Percentiles rank a stretch among this genome's conserved stretches.
Evolutionary conservation across 1,140 invertebrate species (phyloP).

Genomic region (Amphibalanus amphitrite): DNA sequence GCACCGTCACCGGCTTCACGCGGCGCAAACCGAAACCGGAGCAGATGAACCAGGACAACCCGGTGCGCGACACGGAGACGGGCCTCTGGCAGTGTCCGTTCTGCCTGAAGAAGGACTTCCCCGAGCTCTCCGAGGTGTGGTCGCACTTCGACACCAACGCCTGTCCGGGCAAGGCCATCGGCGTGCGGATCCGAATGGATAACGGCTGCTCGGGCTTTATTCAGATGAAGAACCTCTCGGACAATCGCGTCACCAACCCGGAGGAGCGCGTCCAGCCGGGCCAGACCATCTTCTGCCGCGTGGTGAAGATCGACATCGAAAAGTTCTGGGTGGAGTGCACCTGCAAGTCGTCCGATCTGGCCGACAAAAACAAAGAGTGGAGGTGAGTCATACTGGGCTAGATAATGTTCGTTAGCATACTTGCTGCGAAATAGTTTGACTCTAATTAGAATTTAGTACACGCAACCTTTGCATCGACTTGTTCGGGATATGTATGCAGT

Average conservation of each 20-base stretch:
- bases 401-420: no score
- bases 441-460: constrained; percentile 87
- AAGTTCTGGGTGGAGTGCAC: constrained; percentile 86
- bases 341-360: constrained; percentile 78
- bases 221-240: constrained; percentile 85
- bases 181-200: constrained; percentile 73
- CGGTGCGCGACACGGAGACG: constrained; percentile 69
- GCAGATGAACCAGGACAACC: constrained; percentile 86
- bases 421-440: no score
- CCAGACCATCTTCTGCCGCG: constrained; percentile 80
- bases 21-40: constrained; percentile 79
- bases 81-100: constrained; percentile 95
- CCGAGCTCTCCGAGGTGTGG: constrained; percentile 89
- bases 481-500: no score
- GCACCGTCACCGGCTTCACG: constrained; percentile 52
- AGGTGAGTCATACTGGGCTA: constrained; percentile 20
- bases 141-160: constrained; percentile 91
- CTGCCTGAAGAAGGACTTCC: constrained; percentile 87
- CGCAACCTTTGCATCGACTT: constrained; percentile 96
- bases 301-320: constrained; percentile 90
- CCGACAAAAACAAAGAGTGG: constrained; percentile 80
- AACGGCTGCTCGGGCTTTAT: constrained; percentile 91
- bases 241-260: constrained; percentile 81
- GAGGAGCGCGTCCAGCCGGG: constrained; percentile 71
- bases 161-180: constrained; percentile 88